Evolutionary conservation across 2,113 vertebrate genomes (phyloP), one percentile per base, ranked within the genome.

Genomic region (Sialia sialis): DNA sequence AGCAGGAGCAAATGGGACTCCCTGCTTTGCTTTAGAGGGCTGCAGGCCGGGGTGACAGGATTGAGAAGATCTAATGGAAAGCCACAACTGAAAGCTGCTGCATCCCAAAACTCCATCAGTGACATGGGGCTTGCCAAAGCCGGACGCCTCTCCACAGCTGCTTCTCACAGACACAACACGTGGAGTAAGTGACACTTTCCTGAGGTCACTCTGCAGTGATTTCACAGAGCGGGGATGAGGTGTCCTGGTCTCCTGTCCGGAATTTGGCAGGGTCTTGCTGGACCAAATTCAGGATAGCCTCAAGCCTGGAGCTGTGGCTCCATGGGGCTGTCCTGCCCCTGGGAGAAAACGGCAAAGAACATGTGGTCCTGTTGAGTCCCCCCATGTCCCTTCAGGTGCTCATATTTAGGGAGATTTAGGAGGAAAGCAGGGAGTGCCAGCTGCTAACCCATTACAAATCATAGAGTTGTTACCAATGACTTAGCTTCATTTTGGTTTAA

Each of bases 11-110:
- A 27, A 13, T 26, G 10, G 10, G 26, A 26, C 13, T 20, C 30
- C 6, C 46, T 39, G 23, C 13, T 70, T 76, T 52, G 16, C 30
- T 90, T 51, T 27, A 41, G 27, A 25, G 55, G 18, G 63, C 38
- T 87, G 32, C 44, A 55, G 12, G 17, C 44, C 27, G 18, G n/a
- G 27, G 26, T 23, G 51, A 20, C n/a, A 23, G 36, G 41, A 43
- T 22, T 1, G 1, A n/a, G 41, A 69, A 56, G 11, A 56, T 7
- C 44, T 55, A 41, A 7, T 3, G 26, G 86, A 73, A 59, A 90
- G 44, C 15, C 19, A 30, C 0, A 0, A 21, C 36, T 0, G 0
- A 44, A 78, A 51, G 25, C 52, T 70, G 49, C 55, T 74, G 26
- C 46, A 48, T 70, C 52, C 52, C 76, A 39, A 54, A 82, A 82